Percentiles rank a stretch among this genome's conserved stretches.
These are phyloP conservation scores for Gila orcuttii DNA, from an alignment of 2,113 vertebrate genomes.

Conservation along the genomic window DNA sequence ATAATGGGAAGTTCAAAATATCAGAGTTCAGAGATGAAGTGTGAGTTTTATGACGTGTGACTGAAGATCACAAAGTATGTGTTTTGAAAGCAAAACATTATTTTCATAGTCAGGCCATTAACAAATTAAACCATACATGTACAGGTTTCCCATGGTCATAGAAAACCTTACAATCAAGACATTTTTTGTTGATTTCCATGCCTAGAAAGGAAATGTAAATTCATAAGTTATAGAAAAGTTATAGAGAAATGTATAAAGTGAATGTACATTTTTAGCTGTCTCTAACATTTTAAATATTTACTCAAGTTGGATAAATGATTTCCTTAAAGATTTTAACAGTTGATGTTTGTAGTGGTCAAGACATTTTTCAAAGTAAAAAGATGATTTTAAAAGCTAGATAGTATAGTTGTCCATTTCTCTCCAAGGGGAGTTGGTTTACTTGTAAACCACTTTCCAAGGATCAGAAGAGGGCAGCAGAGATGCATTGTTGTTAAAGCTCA, in stretches of 20 bases:
- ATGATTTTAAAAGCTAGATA: background rate
- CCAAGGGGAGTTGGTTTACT: background rate
- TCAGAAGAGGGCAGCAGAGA: constrained; percentile 55
- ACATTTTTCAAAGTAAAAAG: background rate
- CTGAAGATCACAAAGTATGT: background rate
- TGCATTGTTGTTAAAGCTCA: background rate
- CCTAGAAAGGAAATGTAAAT: background rate
- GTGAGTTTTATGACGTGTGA: background rate
- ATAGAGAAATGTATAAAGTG: background rate
- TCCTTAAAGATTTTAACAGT: background rate
- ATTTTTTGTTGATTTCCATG: background rate
- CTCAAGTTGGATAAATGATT: background rate
- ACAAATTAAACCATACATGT: background rate
- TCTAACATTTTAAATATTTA: background rate
- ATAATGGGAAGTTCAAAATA: background rate
- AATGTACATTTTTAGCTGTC: background rate
- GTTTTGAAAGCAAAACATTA: background rate
- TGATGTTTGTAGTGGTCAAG: background rate
- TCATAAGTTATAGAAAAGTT: background rate
- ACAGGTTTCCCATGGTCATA: background rate
- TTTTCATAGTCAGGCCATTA: background rate
- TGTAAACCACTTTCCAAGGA: background rate
- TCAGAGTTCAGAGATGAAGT: background rate
- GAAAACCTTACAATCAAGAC: background rate
- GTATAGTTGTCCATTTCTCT: background rate